These are phyloP conservation scores for Tokudaia tokunoshimensis DNA, from an alignment of 2,797 vertebrate genomes.

Conservation along the genomic window DNA sequence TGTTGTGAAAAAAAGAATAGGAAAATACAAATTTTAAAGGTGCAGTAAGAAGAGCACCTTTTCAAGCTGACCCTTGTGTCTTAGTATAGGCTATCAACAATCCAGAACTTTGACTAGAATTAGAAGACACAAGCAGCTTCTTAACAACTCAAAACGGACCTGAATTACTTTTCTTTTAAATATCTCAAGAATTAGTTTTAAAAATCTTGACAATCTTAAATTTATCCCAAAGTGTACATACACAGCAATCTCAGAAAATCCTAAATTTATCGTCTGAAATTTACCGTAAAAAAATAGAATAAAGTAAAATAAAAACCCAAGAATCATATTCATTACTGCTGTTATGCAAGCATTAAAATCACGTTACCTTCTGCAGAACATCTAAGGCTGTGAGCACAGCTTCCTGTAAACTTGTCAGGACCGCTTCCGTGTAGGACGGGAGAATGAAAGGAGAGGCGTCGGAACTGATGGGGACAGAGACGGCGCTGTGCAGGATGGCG, in stretches of 20 bases:
- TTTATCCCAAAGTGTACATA: conserved; percentile 36
- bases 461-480: conserved; percentile 99
- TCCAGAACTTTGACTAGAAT: conserved; percentile 18
- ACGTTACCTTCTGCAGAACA: conserved; percentile 97
- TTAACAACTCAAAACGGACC: conserved; percentile 34
- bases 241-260: background rate
- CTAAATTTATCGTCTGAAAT: conserved; percentile 18
- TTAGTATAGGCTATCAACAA: background rate
- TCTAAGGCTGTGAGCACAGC: conserved; percentile 97
- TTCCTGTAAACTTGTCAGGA: conserved; percentile 98
- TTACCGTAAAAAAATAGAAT: conserved; percentile 10
- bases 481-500: conserved; percentile 96
- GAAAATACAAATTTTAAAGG: conserved; percentile 31
- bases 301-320: background rate
- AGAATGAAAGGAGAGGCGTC: conserved; percentile 99
- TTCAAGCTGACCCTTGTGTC: background rate
- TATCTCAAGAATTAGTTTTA: conserved; percentile 12
- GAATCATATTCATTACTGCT: conserved; percentile 46
- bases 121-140: background rate
- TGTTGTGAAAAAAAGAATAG: background rate
- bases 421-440: conserved; percentile 98
- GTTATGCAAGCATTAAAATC: conserved; percentile 65
- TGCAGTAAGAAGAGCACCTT: conserved; percentile 35
- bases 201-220: conserved; percentile 54
- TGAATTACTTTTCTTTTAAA: conserved; percentile 27